Evolutionary conservation across 1,140 invertebrate genomes (phyloP), one percentile per base, ranked within the genome.

Genomic region (Lordiphosa collinella): DNA sequence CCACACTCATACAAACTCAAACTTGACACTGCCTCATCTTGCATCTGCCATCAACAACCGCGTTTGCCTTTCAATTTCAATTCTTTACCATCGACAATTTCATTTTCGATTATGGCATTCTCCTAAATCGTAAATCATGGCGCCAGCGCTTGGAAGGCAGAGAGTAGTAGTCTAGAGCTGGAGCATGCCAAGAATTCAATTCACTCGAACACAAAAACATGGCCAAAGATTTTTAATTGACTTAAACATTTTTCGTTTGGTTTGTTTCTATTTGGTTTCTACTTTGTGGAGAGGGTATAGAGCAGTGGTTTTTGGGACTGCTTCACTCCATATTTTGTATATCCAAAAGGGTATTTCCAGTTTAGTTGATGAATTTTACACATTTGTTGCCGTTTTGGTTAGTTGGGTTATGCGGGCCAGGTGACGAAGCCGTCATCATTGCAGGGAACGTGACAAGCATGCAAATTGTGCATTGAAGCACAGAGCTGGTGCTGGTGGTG

Each of bases 401-500:
- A 36, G 34, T 31, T 49, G 7, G 18, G 32, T 50, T 47, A 11
- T 18, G 43, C 11, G 65, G 13, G 53, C n/a, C 71, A 75, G 71
- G 71, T 74, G 71, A 75, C 71, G 54, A 59, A 64, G 70, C 38
- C 56, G 60, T 61, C 60, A 63, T 61, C 46, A 40, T 51, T 63
- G 60, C 44, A 49, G 44, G 51, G 64, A 75, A 75, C 71, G 71
- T 75, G 72, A 75, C 72, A 51, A 76, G 71, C 50, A 74, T 75
- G 72, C 71, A 70, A 75, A 75, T 75, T 75, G 72, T 41, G 59
- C 55, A 61, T 41, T 59, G 58, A 29, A 35, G 37, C 10, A 29
- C 36, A 31, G 11, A 18, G 12, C 43, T 5, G 7, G 13, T n/a
- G 12, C 1, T n/a, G 8, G 16, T 4, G 25, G 11, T 18, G 5